Evolutionary conservation across 2,797 vertebrate species (phyloP).

Genomic region (Vipera ursinii): DNA sequence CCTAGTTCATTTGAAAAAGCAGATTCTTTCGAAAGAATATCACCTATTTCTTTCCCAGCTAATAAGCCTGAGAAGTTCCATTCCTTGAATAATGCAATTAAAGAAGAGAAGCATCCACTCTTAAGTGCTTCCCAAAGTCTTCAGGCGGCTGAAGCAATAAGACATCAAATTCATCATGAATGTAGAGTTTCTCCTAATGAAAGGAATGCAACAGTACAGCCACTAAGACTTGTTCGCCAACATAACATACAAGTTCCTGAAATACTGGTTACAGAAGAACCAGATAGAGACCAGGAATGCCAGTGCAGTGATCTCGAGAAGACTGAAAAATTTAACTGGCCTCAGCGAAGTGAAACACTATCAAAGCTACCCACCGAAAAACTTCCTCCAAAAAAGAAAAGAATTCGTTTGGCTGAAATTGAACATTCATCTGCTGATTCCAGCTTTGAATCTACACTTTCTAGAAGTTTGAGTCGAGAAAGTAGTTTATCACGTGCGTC

Average conservation of each 20-base stretch:
- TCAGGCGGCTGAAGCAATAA: conserved; percentile 61
- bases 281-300: conserved; percentile 86
- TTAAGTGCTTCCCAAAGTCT: conserved; percentile 66
- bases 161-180: conserved; percentile 69
- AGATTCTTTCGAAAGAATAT: conserved; percentile 82
- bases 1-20: conserved; percentile 89
- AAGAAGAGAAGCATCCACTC: conserved; percentile 65
- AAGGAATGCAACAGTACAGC: conserved; percentile 72
- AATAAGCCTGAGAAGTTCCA: conserved; percentile 68
- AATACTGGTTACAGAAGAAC: conserved; percentile 96
- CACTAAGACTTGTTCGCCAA: conserved; percentile 90
- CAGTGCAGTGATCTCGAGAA: conserved; percentile 83
- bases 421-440: conserved; percentile 95
- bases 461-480: conserved; percentile 91
- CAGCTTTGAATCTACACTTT: conserved; percentile 89
- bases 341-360: conserved; percentile 93
- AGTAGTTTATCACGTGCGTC: conserved; percentile 93
- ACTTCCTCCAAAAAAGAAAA: conserved; percentile 96
- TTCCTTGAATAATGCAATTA: conserved; percentile 67
- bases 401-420: conserved; percentile 93
- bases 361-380: conserved; percentile 96
- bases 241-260: conserved; percentile 98
- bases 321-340: conserved; percentile 91
- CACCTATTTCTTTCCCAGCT: conserved; percentile 77
- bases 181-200: conserved; percentile 65